Evolutionary conservation across 2,888 invertebrate genomes (phyloP), one percentile per base, ranked within the genome.

Genomic region (Dermolepida albohirtum): DNA sequence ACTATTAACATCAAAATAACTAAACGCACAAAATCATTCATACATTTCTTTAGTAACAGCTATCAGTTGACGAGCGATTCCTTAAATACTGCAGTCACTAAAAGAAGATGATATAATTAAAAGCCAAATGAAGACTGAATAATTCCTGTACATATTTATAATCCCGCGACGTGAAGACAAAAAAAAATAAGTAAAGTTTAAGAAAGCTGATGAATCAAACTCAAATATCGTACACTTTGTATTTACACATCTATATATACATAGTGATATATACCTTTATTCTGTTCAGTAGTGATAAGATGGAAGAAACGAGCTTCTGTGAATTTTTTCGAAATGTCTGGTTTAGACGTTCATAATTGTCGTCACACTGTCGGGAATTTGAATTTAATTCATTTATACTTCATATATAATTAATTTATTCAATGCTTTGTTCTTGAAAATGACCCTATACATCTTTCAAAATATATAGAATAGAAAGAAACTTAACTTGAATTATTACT

Each of bases 101-200:
- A 68, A 64, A 50, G 12, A 51, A n/a, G 22, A 49, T 29, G 55
- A 69, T 52, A 66, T 54, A 59, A 62, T 64, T 49, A 57, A 64
- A 64, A 51, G 59, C 66, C 73, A 71, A 72, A 73, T 68, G 75
- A 76, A 76, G 76, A 76, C 76, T 76, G 76, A 76, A 74, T 66
- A 71, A 72, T 72, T 66, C 66, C 69, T 75, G 75, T 76, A 75
- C 65, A 76, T 75, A 76, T 66, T 71, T 72, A 64, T 72, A 68
- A 74, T 67, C 72, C 74, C 72, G 73, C 70, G 72, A 70, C 71
- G 70, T 72, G 67, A 68, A 54, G 59, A 55, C 39, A 72, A 62
- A 59, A 7, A 39, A 22, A 52, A 11, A 51, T 41, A 16, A 29
- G 34, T 64, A 54, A 27, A 57, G 43, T 57, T 49, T 22, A 49